A percentile compares a stretch with the other conserved stretches of the same genome.
These are phyloP conservation scores for Pseudomyrmex sp. DNA, from an alignment of 1,140 invertebrate species.

Conservation along the genomic window DNA sequence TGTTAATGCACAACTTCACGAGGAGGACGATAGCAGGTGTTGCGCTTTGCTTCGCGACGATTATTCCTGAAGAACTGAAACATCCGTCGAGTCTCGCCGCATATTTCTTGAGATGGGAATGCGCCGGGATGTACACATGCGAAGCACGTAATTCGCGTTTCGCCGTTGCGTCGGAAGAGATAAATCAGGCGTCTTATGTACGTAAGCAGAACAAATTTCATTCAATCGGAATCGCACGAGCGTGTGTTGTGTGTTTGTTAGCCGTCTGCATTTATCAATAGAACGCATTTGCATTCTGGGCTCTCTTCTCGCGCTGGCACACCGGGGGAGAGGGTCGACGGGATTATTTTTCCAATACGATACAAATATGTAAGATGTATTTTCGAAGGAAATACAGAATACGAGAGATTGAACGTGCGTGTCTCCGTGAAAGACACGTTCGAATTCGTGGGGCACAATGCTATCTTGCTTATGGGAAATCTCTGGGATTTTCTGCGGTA, in stretches of 20 bases:
- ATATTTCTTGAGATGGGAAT: slow-evolving; percentile 26
- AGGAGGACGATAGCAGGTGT: background rate
- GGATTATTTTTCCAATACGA: slow-evolving; percentile 57
- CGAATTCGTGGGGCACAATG: background rate
- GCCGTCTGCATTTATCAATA: slow-evolving; percentile 52
- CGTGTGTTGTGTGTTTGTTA: slow-evolving; percentile 42
- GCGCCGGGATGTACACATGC: slow-evolving; percentile 25
- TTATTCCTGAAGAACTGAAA: slow-evolving; percentile 3
- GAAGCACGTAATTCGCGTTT: slow-evolving; percentile 52
- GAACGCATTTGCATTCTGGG: slow-evolving; percentile 48
- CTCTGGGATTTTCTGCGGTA: too few relatives aligned
- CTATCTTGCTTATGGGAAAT: background rate
- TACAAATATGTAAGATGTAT: slow-evolving; percentile 35
- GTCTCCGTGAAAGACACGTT: background rate
- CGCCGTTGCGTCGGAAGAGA: slow-evolving; percentile 46
- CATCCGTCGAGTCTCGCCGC: slow-evolving; percentile 38
- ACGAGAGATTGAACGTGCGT: slow-evolving; percentile 10
- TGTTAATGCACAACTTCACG: too few relatives aligned
- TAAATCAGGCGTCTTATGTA: slow-evolving; percentile 57
- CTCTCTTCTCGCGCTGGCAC: slow-evolving; percentile 13
- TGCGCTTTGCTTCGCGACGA: slow-evolving; percentile 3
- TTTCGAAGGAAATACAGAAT: slow-evolving; percentile 42
- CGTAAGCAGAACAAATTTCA: slow-evolving; percentile 59
- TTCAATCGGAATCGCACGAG: slow-evolving; percentile 43
- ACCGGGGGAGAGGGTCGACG: background rate